A percentile compares a stretch with the other conserved stretches of the same genome.
phyloP scores from a whole-genome alignment of 2,888 invertebrate species.

The Drosophila meridiana region DNA sequence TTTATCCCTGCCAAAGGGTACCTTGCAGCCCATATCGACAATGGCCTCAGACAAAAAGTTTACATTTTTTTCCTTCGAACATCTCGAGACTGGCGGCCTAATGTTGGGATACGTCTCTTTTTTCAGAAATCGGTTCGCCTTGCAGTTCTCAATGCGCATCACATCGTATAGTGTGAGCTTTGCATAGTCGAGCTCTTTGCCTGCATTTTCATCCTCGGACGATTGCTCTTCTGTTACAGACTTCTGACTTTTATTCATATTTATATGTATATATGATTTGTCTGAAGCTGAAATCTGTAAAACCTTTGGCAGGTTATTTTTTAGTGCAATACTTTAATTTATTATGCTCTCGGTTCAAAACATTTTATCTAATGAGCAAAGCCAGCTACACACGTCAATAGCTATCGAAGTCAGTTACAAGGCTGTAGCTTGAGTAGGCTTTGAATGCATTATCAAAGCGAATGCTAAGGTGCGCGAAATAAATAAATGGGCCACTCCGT shows the following conservation, averaged over 20 bases:
- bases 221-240: no score
- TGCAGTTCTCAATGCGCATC: constrained; percentile 62
- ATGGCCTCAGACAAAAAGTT: constrained; percentile 49
- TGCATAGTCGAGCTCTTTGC: constrained; percentile 5
- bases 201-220: background rate
- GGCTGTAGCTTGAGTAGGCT: background rate
- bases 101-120: constrained; percentile 56
- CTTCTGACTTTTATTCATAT: background rate
- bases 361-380: constrained; percentile 14
- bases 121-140: constrained; percentile 13
- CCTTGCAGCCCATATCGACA: constrained; percentile 40
- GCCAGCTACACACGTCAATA: background rate
- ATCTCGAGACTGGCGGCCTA: constrained; percentile 54
- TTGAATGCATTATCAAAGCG: no score
- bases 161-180: constrained; percentile 39
- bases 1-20: constrained; percentile 3
- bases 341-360: constrained; percentile 11
- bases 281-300: constrained; percentile 14
- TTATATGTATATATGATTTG: background rate
- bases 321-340: constrained; percentile 16
- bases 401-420: background rate
- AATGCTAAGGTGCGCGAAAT: no score
- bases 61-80: constrained; percentile 28
- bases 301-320: constrained; percentile 11
- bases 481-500: no score